These are phyloP conservation scores for Pogonocichla stellata DNA, from an alignment of 2,113 vertebrate genomes.

Conservation along the genomic window DNA sequence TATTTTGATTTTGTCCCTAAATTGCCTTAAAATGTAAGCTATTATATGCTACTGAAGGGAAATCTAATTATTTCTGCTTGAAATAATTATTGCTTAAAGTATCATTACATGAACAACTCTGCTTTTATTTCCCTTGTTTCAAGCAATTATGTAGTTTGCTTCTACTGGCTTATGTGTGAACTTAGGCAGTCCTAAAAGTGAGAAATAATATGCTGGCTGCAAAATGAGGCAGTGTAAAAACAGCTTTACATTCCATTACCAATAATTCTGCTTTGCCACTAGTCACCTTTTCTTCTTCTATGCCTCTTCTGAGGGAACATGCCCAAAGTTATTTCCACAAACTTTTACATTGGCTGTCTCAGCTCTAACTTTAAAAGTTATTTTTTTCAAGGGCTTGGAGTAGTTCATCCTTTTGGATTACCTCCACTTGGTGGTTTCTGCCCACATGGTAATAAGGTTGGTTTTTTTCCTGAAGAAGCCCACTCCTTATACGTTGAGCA, in stretches of 20 bases:
- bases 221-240: not conserved
- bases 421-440: not conserved
- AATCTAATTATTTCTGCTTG: constrained; percentile 27
- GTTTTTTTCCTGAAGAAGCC: not conserved
- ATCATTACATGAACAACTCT: not conserved
- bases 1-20: not conserved
- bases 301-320: not conserved
- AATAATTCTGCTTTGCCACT: not conserved
- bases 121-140: constrained; percentile 27
- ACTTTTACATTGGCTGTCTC: not conserved
- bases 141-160: constrained; percentile 28
- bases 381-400: not conserved
- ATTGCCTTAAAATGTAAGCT: not conserved
- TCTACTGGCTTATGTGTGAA: not conserved
- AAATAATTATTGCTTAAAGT: constrained; percentile 36
- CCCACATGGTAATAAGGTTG: not conserved
- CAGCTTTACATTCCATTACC: not conserved
- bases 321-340: not conserved
- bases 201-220: not conserved
- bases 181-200: not conserved
- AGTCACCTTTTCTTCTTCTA: not conserved
- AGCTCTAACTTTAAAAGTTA: not conserved
- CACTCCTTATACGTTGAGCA: not conserved
- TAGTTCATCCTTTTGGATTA: not conserved
- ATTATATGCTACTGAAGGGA: not conserved